Percentiles rank a stretch among this genome's conserved stretches.
Evolutionary conservation across 2,113 vertebrate genomes (phyloP).

Genomic region (Procapra przewalskii): DNA sequence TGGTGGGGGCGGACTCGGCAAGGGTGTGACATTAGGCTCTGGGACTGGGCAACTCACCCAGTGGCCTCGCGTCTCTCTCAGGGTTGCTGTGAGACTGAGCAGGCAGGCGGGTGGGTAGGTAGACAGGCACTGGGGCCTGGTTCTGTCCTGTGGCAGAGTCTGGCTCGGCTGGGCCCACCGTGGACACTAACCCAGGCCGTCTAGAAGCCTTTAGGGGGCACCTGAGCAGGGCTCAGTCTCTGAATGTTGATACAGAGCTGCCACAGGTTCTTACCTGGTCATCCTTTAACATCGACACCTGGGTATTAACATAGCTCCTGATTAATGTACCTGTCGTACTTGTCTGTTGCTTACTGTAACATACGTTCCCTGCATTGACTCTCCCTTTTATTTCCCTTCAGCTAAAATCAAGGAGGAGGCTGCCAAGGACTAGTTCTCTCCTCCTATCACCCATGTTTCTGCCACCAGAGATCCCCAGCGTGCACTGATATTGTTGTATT

Average conservation of each 20-base stretch:
- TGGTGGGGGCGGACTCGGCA: fast-evolving
- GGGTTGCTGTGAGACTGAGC: not conserved
- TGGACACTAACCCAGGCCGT: not conserved
- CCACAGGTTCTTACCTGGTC: not conserved
- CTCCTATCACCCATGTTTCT: slow-evolving; percentile 2
- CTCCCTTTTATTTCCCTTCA: slow-evolving; percentile 50
- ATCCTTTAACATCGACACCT: fast-evolving
- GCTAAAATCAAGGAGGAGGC: slow-evolving; percentile 83
- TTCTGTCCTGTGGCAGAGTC: not conserved
- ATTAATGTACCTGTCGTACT: fast-evolving
- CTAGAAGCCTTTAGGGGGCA: not conserved
- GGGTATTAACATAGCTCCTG: fast-evolving
- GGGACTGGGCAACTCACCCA: not conserved
- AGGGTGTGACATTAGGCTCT: not conserved
- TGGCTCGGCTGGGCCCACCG: not conserved
- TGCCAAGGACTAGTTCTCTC: slow-evolving; percentile 74
- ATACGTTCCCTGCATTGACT: not conserved
- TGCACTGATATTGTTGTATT: slow-evolving; percentile 66
- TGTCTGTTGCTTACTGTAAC: fast-evolving
- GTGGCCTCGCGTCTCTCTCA: not conserved
- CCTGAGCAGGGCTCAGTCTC: not conserved
- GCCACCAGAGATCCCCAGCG: slow-evolving; percentile 67
- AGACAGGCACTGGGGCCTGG: fast-evolving
- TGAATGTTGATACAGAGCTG: not conserved
- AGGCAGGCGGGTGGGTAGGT: fast-evolving